Base-by-base conservation (phyloP, 2,888 invertebrate species). In the Dorcus hopei region DNA sequence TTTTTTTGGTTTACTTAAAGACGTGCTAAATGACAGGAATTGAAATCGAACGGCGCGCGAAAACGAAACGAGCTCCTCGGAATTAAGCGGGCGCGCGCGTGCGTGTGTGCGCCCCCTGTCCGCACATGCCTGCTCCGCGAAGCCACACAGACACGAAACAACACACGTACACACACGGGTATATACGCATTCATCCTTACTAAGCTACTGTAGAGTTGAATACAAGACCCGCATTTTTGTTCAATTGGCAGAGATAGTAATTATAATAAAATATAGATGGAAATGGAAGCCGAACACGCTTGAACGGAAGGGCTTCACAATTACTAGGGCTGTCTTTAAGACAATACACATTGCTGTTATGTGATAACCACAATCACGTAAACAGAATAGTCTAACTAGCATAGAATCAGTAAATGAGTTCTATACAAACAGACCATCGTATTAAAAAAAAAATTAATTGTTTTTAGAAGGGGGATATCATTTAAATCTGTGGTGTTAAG, bases 171-270 rank as follows among this genome's bases (percentile, higher is more conserved):
- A 59, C 63, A 26, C 53, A 51, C 54, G 54, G 52, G 53, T 54
- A 53, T 66, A 68, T 62, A 68, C 62, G 59, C 63, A 69, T 62
- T 65, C 67, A 64, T 61, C 65, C 60, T 58, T 60, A 64, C 70
- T 71, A 73, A 71, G 72, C 72, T 73, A 72, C 65, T 70, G 66
- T 68, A 67, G 61, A 64, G 66, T 65, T 54, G 64, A 65, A 68
- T 68, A 69, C 67, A 68, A 71, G 69, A 74, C 75, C 75, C 75
- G 75, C 74, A 72, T 76, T 58, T 68, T 73, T 72, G 68, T 74
- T 71, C 68, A 73, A 72, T 76, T 76, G 76, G 76, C 76, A 76
- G 75, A 75, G 70, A 73, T 74, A 71, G 70, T 68, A 69, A 64
- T 64, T 62, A 62, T 64, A 66, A 63, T 66, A 63, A 62, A 66